Conservation (phyloP, 2,113 vertebrate genomes). For the Smithornis capensis region DNA sequence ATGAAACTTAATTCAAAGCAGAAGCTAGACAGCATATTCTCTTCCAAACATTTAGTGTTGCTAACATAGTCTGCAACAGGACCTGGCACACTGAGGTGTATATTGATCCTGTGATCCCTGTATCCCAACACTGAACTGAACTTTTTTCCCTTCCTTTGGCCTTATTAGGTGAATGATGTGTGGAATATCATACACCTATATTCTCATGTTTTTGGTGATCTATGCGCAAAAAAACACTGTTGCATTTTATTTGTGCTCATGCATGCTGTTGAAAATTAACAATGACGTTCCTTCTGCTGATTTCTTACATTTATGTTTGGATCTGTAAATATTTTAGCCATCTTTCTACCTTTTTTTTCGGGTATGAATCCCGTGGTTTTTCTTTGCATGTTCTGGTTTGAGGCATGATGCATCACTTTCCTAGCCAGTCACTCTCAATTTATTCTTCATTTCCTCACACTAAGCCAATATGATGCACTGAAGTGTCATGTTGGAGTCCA, state of each 20-base stretch:
- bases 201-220: neutral
- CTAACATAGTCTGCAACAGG: neutral
- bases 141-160: neutral
- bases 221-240: neutral
- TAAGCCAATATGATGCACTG: neutral
- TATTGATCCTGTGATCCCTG: neutral
- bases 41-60: neutral
- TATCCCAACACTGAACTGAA: neutral
- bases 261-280: neutral
- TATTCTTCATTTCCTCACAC: neutral
- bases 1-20: neutral
- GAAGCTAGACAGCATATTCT: neutral
- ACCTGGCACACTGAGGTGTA: neutral
- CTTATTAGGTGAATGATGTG: accelerated
- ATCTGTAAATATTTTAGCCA: neutral
- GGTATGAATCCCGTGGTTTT: neutral
- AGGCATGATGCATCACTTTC: neutral
- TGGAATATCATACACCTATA: neutral
- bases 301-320: neutral
- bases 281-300: neutral
- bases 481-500: neutral
- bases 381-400: neutral
- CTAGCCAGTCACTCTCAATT: neutral
- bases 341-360: neutral
- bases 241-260: neutral